Evolutionary conservation across 2,113 vertebrate species (phyloP), one percentile per base, ranked within the genome.

Genomic region (Thunnus maccoyii): DNA sequence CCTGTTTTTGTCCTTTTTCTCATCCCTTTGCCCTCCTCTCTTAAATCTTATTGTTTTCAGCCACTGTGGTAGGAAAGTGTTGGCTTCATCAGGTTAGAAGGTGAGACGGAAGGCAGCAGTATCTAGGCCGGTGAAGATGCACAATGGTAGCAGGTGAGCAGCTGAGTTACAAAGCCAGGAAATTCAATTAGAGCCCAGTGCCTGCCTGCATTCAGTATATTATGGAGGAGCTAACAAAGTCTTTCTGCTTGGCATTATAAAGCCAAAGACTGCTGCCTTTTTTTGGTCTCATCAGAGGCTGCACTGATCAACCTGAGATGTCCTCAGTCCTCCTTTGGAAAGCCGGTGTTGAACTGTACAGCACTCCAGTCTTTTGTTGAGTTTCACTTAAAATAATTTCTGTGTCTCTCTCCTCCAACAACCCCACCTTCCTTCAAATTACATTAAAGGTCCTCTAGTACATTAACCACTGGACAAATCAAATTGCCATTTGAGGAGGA

Each of bases 391-490:
- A 89, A 91, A 87, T 86, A 60, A 81, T 92, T 86, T 85, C 80
- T 66, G 51, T 2, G 11, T 20, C 65, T 65, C 61, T 61, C 72
- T 44, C 63, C 0, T 62, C 67, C 41, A 63, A 52, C 55, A 25
- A 71, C 83, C 51, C 54, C 76, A 83, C 44, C 0, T 69, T 55
- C 76, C 70, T 74, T 83, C 73, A 90, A 86, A 93, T 94, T 69
- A 89, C 88, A 92, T 93, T 92, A 92, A 89, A 71, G 61, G 61
- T 67, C 79, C 90, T 90, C 85, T 84, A 85, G 86, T 83, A 93
- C 89, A 92, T 94, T 94, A 94, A 93, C 76, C 78, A 87, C 58
- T 17, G 72, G 93, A 92, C 88, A 85, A 93, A 94, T 94, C 92
- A 90, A 87, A 92, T 92, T 85, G 83, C 75, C 75, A 62, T 93